Evolutionary conservation across 1,140 invertebrate species (phyloP), one percentile per base, ranked within the genome.

Genomic region (Papilio dardanus): DNA sequence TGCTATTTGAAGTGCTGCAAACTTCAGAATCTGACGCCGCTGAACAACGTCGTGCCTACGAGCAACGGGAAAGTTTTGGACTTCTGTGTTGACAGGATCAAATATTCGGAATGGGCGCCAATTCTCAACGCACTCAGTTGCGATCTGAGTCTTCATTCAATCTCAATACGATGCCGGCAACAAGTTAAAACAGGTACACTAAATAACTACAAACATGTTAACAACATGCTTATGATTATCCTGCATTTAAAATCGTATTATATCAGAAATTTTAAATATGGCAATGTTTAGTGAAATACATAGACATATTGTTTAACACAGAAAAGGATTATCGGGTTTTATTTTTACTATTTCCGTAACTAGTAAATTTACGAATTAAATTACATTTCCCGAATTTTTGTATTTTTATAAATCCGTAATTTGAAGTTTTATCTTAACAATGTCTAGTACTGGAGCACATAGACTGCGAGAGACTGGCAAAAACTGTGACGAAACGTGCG

Each of bases 31-130:
- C 76, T 94, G 21, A 91, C 88, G 16, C 92, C 93, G 1, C 69
- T 93, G 21, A 92, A 86, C 71, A 88, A 81, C 76, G 88, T 93
- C 0, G 77, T 92, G 30, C 85, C 91, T 0, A 86, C 89, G 19
- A 85, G 83, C 5, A 93, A 92, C 66, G 91, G 90, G 2, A 92
- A 90, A 69, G 85, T 94, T 6, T 77, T 96, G 69, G 95, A 96
- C 76, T 96, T 96, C 79, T 95, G 94, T 35, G 95, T 95, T 28
- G 96, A 96, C 84, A 94, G 96, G 28, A 94, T 96, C 19, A 96
- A 96, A 83, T 94, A 95, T 76, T 94, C 94, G 42, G 96, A 96
- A 69, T 96, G 96, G 96, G 92, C 90, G n/a, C 95, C 95, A 0
- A 95, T 96, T 10, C 80, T 96, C 31, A 95, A 95, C 75, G 95